Conservation (phyloP, 2,113 vertebrate species). For the Riparia riparia region DNA sequence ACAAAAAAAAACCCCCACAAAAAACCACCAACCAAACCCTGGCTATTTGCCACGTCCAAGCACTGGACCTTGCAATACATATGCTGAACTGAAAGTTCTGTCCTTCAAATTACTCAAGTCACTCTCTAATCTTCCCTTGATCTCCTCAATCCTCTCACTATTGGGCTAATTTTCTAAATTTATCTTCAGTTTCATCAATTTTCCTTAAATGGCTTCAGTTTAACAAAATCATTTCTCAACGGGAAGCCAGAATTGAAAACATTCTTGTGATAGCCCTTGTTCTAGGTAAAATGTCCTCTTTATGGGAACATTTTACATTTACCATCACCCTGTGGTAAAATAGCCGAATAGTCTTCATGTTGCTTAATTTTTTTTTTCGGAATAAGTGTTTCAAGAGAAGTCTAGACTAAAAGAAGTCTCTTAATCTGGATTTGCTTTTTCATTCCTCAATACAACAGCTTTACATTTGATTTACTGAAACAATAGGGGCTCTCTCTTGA, state of each 20-base stretch:
- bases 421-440: not conserved
- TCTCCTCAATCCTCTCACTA: not conserved
- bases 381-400: not conserved
- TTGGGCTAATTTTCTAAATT: not conserved
- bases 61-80: not conserved
- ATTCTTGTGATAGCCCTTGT: not conserved
- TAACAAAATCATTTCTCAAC: not conserved
- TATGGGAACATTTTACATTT: not conserved
- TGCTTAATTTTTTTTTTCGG: not conserved
- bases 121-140: not conserved
- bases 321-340: not conserved
- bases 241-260: not conserved
- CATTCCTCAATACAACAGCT: not conserved
- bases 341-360: rapidly evolving
- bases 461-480: slow-evolving; percentile 35
- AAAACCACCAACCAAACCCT: not conserved
- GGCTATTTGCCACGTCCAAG: slow-evolving; percentile 17
- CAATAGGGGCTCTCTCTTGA: not conserved
- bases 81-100: slow-evolving; percentile 2
- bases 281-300: not conserved
- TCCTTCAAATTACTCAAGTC: slow-evolving; percentile 41
- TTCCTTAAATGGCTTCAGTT: not conserved
- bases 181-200: not conserved
- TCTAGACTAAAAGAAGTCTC: not conserved
- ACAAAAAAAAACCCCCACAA: not conserved